Evolutionary conservation across 2,113 vertebrate species (phyloP).

Genomic region (Melanerpes aurifrons): DNA sequence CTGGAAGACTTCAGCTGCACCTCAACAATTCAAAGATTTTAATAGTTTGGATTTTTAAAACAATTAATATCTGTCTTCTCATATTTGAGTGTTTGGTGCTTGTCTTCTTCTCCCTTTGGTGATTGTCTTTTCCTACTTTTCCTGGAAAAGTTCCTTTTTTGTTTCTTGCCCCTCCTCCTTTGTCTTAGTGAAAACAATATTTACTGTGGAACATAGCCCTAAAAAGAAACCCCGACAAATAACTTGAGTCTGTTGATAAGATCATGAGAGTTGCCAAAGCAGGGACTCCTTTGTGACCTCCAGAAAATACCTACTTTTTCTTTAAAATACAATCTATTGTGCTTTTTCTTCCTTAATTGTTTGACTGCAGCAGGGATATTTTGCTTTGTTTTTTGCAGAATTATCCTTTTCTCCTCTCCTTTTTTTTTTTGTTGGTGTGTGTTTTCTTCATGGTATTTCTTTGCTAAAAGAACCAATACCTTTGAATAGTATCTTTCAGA

Average conservation of each 20-base stretch:
- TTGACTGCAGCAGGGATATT: background rate
- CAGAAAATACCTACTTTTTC: background rate
- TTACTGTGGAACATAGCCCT: background rate
- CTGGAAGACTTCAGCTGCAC: background rate
- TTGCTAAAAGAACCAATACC: background rate
- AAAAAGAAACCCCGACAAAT: background rate
- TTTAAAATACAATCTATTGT: background rate
- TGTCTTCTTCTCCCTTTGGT: background rate
- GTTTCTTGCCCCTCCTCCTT: fast-evolving
- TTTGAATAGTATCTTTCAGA: background rate
- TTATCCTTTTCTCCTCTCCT: background rate
- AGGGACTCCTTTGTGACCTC: background rate
- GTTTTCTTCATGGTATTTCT: background rate
- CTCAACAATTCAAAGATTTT: background rate
- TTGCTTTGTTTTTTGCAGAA: background rate
- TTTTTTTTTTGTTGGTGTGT: background rate
- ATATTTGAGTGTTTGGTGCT: background rate
- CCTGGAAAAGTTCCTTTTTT: background rate
- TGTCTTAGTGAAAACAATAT: background rate
- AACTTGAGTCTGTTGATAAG: background rate
- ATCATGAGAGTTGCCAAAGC: background rate
- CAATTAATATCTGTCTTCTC: background rate
- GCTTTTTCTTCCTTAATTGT: background rate
- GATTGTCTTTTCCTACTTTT: background rate
- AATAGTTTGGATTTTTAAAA: background rate